phyloP scores from a whole-genome alignment of 1,140 invertebrate genomes.

The Ylistrum balloti region DNA sequence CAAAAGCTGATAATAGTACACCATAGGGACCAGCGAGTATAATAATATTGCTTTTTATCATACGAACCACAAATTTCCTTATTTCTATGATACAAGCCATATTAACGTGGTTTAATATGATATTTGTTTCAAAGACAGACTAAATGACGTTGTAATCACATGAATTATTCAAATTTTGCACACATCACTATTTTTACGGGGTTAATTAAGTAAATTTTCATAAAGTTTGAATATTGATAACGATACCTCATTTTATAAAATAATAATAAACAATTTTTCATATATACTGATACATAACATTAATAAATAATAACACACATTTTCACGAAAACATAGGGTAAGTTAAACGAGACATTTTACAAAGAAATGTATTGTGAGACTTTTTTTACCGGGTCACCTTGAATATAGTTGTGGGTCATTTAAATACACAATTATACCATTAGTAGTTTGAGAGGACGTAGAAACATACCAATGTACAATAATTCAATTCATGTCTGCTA shows the following conservation, averaged over 20 bases:
- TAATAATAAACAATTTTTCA: background rate
- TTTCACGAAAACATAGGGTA: background rate
- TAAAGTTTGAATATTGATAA: background rate
- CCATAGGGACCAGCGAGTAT: background rate
- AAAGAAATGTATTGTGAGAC: background rate
- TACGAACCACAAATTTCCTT: background rate
- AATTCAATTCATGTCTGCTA: too few species aligned
- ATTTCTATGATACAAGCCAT: background rate
- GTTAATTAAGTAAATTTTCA: background rate
- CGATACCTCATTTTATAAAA: background rate
- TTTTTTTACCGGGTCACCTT: slow-evolving; percentile 31
- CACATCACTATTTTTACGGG: background rate
- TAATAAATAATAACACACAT: background rate
- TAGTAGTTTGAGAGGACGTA: too few species aligned
- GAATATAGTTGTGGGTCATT: background rate
- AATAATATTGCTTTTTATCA: background rate
- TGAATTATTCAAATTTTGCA: background rate
- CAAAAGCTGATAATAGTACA: background rate
- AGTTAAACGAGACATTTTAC: slow-evolving; percentile 29
- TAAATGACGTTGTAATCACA: background rate
- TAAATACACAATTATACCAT: too few species aligned
- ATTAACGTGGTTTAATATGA: background rate
- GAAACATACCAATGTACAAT: too few species aligned
- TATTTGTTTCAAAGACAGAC: background rate
- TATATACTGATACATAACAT: too few species aligned